Evolutionary conservation across 2,797 vertebrate species (phyloP), one percentile per base, ranked within the genome.

Genomic region (Stomatorhinus walkeri): DNA sequence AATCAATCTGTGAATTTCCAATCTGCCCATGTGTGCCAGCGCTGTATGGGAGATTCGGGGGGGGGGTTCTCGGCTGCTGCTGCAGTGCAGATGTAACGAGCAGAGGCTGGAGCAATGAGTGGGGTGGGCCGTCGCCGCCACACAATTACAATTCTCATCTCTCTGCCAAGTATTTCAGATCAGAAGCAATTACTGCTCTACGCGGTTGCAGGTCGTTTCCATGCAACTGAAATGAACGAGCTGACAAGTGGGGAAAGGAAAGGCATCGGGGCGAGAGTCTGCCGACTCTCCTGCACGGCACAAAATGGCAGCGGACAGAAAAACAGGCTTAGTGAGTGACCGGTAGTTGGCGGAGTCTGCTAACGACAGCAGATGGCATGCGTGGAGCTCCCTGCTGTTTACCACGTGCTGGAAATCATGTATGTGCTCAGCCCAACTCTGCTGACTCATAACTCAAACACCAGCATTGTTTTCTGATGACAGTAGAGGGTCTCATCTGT

Each of bases 141-240:
- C 87, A 85, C 72, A 88, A 88, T 88, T 88, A 88, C 87, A 79
- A 79, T 88, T 88, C 51, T 56, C 87, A 54, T 81, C 72, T 56
- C 87, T 40, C 72, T 88, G 72, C 87, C 87, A 88, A 88, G 87
- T 54, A 88, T 83, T 88, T 88, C 87, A 88, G n/a, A 81, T 88
- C 72, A 54, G 72, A 52, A 81, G 28, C 72, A 88, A 81, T 88
- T 88, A 36, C 87, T 43, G 68, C 43, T 40, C 87, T 36, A 51
- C 72, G 19, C 16, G 22, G 16, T 83, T 40, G 49, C 51, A 10
- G 87, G 49, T 48, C 32, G 9, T 56, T 81, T 88, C 16, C 49
- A 40, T 40, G 54, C 51, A 32, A 49, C 68, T 79, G n/a, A 88
- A 88, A 79, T 72, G 12, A 76, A 88, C 12, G 64, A 72, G 22